Percentiles rank a stretch among this genome's conserved stretches.
Conservation (phyloP, 2,888 invertebrate species). For the Tortrix viridana region DNA sequence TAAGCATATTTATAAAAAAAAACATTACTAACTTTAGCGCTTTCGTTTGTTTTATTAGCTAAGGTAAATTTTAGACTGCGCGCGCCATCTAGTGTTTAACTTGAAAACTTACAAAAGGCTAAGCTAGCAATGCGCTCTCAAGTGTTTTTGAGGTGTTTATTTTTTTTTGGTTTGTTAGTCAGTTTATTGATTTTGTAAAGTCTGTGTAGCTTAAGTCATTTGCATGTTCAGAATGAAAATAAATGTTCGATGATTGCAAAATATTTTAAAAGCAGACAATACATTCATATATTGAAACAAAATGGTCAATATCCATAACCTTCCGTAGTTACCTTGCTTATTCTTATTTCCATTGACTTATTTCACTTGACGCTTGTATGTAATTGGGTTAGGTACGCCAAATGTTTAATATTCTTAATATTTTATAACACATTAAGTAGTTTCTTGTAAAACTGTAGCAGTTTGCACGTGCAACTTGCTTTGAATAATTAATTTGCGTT, state of each 20-base stretch:
- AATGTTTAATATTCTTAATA: too few species aligned
- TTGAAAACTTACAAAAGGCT: background rate
- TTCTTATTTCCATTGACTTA: too few species aligned
- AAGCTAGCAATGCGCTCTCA: background rate
- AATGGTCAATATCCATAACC: too few species aligned
- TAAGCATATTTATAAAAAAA: slow-evolving; percentile 52
- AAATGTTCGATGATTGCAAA: too few species aligned
- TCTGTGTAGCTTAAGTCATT: background rate
- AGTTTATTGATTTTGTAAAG: background rate
- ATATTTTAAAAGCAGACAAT: too few species aligned
- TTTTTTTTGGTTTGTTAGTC: background rate
- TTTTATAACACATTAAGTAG: too few species aligned
- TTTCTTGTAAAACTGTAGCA: background rate
- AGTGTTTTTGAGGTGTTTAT: background rate
- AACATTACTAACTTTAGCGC: background rate
- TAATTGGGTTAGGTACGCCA: too few species aligned
- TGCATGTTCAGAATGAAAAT: too few species aligned
- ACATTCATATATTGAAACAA: too few species aligned
- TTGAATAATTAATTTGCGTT: slow-evolving; percentile 32
- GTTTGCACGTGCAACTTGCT: slow-evolving; percentile 24
- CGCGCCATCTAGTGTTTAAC: background rate
- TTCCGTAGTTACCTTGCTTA: too few species aligned
- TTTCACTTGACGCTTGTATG: too few species aligned
- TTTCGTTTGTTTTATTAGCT: background rate
- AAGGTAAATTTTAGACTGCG: background rate